Percentiles rank a stretch among this genome's conserved stretches.
phyloP scores from a whole-genome alignment of 2,888 invertebrate species.

The Chaetogeoica ovagalla region DNA sequence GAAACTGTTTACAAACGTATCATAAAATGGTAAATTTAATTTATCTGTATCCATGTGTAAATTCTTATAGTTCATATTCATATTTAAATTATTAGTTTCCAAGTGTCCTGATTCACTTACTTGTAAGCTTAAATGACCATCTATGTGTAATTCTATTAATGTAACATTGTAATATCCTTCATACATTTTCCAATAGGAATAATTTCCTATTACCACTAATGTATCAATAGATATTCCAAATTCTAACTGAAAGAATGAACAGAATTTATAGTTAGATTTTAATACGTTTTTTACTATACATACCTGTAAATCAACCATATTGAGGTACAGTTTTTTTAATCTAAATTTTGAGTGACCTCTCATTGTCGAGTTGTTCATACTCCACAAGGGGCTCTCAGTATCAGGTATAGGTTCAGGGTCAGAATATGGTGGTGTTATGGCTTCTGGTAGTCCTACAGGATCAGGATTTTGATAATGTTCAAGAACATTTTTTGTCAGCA shows the following conservation, averaged over 20 bases:
- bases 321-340: conserved; percentile 70
- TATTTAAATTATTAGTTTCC: conserved; percentile 75
- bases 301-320: conserved; percentile 77
- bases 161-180: conserved; percentile 80
- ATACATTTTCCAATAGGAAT: conserved; percentile 73
- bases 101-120: conserved; percentile 77
- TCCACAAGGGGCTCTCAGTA: conserved; percentile 56
- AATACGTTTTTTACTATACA: conserved; percentile 4
- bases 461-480: conserved; percentile 82
- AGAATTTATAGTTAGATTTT: conserved; percentile 11
- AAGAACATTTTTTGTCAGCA: conserved; percentile 61
- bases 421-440: conserved; percentile 65
- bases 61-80: conserved; percentile 72
- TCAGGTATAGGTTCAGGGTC: conserved; percentile 82
- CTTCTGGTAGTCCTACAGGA: conserved; percentile 78
- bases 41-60: conserved; percentile 60
- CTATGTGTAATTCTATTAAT: conserved; percentile 71
- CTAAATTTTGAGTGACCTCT: conserved; percentile 79
- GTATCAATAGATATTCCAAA: conserved; percentile 72
- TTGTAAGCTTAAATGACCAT: conserved; percentile 71
- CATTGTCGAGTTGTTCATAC: conserved; percentile 62
- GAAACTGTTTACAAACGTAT: conserved; percentile 75
- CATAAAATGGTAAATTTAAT: conserved; percentile 62
- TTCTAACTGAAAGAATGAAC: conserved; percentile 65
- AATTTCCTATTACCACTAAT: conserved; percentile 73